Conservation (phyloP, 1,140 invertebrate species). For the Goniozus legneri region DNA sequence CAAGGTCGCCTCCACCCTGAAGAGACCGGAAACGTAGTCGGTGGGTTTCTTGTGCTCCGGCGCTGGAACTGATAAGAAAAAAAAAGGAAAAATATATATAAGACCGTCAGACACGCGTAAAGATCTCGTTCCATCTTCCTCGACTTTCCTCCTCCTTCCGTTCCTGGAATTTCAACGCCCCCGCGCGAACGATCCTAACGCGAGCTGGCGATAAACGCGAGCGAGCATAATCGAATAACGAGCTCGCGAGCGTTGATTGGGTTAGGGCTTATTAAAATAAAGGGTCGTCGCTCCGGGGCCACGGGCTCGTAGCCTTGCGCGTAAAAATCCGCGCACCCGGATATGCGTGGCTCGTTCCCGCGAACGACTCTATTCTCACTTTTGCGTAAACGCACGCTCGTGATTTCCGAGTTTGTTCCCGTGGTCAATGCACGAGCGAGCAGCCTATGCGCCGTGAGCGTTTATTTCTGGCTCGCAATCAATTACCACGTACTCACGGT, state of each 20-base stretch:
- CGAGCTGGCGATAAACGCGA: no score
- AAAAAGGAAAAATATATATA: slow-evolving; percentile 16
- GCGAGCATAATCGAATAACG: slow-evolving; percentile 44
- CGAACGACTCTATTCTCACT: background rate
- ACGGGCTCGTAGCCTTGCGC: background rate
- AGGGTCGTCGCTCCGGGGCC: slow-evolving; percentile 36
- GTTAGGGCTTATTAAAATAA: slow-evolving; percentile 46
- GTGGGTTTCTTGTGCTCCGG: slow-evolving; percentile 71
- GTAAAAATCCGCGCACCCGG: background rate
- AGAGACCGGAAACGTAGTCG: slow-evolving; percentile 77
- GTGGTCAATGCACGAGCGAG: no score
- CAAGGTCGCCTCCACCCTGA: slow-evolving; percentile 65
- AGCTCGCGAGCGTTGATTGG: slow-evolving; percentile 35
- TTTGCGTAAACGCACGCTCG: no score
- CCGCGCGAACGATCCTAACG: background rate
- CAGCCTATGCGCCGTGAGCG: no score
- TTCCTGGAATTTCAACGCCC: background rate
- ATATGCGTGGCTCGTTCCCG: background rate
- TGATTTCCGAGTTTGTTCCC: no score
- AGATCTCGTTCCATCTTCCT: background rate
- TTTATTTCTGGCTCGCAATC: background rate
- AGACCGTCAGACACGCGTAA: slow-evolving; percentile 1
- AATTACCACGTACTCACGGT: background rate
- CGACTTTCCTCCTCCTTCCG: background rate
- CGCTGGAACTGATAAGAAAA: slow-evolving; percentile 59